Evolutionary conservation across 1,140 invertebrate species (phyloP).

Genomic region (Contarinia nasturtii): DNA sequence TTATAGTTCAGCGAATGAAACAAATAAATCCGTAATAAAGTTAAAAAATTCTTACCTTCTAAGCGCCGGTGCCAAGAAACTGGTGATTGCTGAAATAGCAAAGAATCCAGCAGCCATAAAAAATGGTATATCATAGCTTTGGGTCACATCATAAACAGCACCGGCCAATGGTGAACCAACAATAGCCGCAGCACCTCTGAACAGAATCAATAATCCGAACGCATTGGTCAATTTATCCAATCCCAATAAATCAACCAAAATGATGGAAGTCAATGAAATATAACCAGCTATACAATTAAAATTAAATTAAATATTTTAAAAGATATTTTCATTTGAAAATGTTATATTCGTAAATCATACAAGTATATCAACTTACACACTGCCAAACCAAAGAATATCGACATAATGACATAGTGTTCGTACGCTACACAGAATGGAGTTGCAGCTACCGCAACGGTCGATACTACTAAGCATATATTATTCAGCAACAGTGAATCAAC

Average conservation of each 20-base stretch:
- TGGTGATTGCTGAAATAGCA: slow-evolving; percentile 61
- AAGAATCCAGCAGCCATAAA: slow-evolving; percentile 82
- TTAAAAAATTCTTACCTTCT: slow-evolving; percentile 31
- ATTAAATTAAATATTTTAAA: neutral
- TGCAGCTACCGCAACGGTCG: slow-evolving; percentile 64
- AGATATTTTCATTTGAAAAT: no score
- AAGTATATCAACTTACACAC: slow-evolving; percentile 57
- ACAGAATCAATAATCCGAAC: slow-evolving; percentile 86
- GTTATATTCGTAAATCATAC: no score
- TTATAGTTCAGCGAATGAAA: no score
- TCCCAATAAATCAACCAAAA: slow-evolving; percentile 87
- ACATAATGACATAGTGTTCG: slow-evolving; percentile 52
- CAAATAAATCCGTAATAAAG: no score
- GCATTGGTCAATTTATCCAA: slow-evolving; percentile 91
- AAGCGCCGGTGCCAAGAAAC: slow-evolving; percentile 63
- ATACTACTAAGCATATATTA: slow-evolving; percentile 80
- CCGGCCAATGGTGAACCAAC: slow-evolving; percentile 68
- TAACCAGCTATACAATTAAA: slow-evolving; percentile 62
- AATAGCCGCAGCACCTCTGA: slow-evolving; percentile 81
- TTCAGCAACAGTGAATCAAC: slow-evolving; percentile 85
- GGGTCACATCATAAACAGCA: slow-evolving; percentile 69
- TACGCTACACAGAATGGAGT: slow-evolving; percentile 74
- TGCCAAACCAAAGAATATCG: slow-evolving; percentile 87
- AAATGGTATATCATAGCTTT: slow-evolving; percentile 75
- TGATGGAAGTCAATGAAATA: slow-evolving; percentile 93